A percentile compares a stretch with the other conserved stretches of the same genome.
phyloP scores from a whole-genome alignment of 1,140 invertebrate genomes.

The Lepidurus packardi region DNA sequence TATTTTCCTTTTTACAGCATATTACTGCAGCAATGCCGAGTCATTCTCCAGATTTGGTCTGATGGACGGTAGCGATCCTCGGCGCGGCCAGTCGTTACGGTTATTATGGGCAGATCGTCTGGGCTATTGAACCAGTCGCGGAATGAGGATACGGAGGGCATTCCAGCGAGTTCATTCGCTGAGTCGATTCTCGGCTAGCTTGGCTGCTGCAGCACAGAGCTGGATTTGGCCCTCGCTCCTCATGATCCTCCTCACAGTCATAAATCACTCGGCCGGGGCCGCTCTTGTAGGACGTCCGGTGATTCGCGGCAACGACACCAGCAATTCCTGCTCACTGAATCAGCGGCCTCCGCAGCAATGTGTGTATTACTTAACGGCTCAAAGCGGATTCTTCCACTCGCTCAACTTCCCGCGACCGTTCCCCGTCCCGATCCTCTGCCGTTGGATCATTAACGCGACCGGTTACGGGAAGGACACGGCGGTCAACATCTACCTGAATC shows the following conservation, averaged over 20 bases:
- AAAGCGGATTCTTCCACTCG: constrained; percentile 3
- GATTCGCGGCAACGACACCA: not conserved
- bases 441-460: constrained; percentile 77
- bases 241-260: not conserved
- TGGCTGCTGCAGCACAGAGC: not conserved
- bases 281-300: not conserved
- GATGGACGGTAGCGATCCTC: not conserved
- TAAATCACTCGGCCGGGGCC: not conserved
- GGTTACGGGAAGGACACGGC: constrained; percentile 48
- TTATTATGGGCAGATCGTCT: constrained; percentile 21
- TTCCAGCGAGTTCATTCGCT: constrained; percentile 15
- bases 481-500: constrained; percentile 79
- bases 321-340: not conserved
- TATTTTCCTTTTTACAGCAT: not conserved
- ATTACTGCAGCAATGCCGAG: constrained; percentile 1
- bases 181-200: not conserved
- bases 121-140: constrained; percentile 20
- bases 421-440: constrained; percentile 69
- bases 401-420: constrained; percentile 64
- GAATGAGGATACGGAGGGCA: constrained; percentile 14
- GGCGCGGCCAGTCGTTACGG: not conserved
- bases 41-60: not conserved
- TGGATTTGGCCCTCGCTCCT: not conserved
- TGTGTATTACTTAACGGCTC: constrained; percentile 6
- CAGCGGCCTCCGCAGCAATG: not conserved